Percentiles rank a stretch among this genome's conserved stretches.
Conservation (phyloP, 2,113 vertebrate genomes). For the Labeo catla region DNA sequence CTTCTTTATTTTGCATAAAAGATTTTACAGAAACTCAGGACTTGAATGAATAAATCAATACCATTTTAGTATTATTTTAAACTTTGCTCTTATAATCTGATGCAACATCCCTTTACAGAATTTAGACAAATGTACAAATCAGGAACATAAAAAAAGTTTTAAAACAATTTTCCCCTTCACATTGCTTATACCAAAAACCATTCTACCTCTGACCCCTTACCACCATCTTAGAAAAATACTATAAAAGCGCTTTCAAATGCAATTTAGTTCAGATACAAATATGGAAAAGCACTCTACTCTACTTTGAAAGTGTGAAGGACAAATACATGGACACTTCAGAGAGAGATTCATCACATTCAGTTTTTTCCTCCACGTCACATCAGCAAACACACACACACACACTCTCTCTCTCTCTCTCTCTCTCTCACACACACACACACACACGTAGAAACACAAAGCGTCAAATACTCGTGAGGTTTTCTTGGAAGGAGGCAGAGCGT, state of each 20-base stretch:
- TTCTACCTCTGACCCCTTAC: constrained; percentile 73
- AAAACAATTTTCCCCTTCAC: constrained; percentile 52
- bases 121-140: constrained; percentile 45
- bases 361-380: constrained; percentile 60
- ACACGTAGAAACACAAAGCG: constrained; percentile 37
- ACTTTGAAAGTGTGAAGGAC: constrained; percentile 72
- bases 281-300: constrained; percentile 75
- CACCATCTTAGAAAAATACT: constrained; percentile 80
- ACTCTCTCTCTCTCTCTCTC: neutral
- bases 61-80: neutral
- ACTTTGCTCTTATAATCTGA: neutral
- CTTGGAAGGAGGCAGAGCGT: constrained; percentile 38
- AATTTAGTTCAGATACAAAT: constrained; percentile 73
- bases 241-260: constrained; percentile 78
- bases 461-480: constrained; percentile 49
- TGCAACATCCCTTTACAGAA: neutral
- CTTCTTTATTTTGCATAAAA: neutral
- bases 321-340: constrained; percentile 68
- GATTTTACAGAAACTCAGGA: neutral
- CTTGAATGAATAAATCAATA: neutral
- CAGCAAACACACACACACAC: constrained; percentile 29
- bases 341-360: constrained; percentile 66
- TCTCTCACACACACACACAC: neutral
- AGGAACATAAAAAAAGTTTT: constrained; percentile 59
- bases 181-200: constrained; percentile 65